Evolutionary conservation across 2,113 vertebrate genomes (phyloP), one percentile per base, ranked within the genome.

Genomic region (Apodemus sylvaticus): DNA sequence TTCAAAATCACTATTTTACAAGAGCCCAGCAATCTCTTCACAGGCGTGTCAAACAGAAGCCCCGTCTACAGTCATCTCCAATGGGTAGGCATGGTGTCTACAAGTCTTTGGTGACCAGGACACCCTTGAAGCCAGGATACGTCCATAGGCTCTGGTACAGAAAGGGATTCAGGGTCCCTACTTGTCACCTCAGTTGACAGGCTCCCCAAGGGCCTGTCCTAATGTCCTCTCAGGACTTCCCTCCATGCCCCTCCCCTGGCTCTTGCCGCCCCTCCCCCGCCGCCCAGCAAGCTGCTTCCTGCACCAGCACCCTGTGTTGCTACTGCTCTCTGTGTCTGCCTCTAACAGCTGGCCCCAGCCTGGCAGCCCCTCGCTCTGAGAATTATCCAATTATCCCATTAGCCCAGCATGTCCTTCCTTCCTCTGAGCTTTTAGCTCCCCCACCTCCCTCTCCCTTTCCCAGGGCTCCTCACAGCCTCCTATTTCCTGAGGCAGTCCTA

Each of bases 311-410:
- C 96, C 96, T 96, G 98, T 97, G 98, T 97, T 95, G 97, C 96
- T 93, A 95, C 79, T 97, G 97, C 98, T 98, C 97, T 98, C 98
- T 98, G 97, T 96, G 98, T 98, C 98, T 98, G 96, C 94, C 96
- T 82, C 97, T 92, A 98, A 97, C 98, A 98, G 98, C 98, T 98
- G 98, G 98, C 97, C 98, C 96, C 98, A 98, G 97, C 92, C 97
- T 94, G 95, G 98, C 97, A 97, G 96, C 94, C n/a, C 94, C 97
- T 94, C 81, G 93, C 98, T 98, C 97, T 85, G 95, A 98, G 96
- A 98, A 97, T 98, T 97, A 98, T 98, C 98, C 98, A 97, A 98
- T 98, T 98, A 98, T 98, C 97, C 97, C 98, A 98, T 98, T 98
- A 98, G 97, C 97, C 94, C 98, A 97, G 98, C 96, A 95, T 97